Evolutionary conservation across 2,888 invertebrate genomes (phyloP).

Genomic region (Ectropis crepuscularia): DNA sequence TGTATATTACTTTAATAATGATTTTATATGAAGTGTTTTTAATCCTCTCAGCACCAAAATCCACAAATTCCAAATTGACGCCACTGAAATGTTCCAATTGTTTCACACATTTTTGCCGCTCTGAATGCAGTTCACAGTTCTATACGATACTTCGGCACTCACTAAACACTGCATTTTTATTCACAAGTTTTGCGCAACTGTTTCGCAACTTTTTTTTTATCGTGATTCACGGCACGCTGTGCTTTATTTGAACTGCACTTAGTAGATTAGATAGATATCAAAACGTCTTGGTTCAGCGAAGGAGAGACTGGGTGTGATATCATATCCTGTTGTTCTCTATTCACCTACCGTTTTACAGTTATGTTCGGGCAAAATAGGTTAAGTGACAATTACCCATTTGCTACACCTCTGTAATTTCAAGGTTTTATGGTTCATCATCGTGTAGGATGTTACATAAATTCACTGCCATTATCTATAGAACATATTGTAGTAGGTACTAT

Average conservation of each 20-base stretch:
- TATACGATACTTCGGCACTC: constrained; percentile 13
- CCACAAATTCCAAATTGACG: background rate
- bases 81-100: constrained; percentile 1
- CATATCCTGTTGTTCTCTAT: constrained; percentile 73
- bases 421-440: background rate
- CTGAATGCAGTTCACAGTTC: background rate
- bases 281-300: constrained; percentile 64
- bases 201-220: constrained; percentile 43
- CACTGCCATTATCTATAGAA: background rate
- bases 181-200: constrained; percentile 25
- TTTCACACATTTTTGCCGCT: background rate
- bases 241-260: constrained; percentile 72
- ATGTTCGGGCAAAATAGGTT: constrained; percentile 67
- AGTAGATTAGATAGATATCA: constrained; percentile 62
- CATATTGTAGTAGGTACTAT: background rate
- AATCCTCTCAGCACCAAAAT: background rate
- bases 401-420: constrained; percentile 32
- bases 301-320: constrained; percentile 70
- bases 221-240: constrained; percentile 43
- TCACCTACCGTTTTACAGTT: constrained; percentile 56
- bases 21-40: background rate
- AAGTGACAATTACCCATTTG: constrained; percentile 71
- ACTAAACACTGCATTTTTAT: constrained; percentile 8
- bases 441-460: background rate
- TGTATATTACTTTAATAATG: background rate